phyloP scores from a whole-genome alignment of 2,888 invertebrate genomes.

The Uropetala carovei region DNA sequence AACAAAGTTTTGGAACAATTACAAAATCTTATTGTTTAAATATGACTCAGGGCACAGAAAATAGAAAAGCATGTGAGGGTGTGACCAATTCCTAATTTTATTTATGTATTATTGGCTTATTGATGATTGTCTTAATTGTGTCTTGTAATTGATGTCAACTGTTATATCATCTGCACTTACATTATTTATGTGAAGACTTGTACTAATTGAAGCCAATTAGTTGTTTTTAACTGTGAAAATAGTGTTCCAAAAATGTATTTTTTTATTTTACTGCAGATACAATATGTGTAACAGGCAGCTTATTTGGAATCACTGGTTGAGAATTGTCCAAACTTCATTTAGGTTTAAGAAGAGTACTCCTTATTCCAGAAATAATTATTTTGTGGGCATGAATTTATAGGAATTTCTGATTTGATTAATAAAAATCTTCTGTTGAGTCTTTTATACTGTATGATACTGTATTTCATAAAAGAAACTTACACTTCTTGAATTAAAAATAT shows the following conservation, averaged over 20 bases:
- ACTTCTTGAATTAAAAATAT: conserved; percentile 53
- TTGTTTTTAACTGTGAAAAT: background rate
- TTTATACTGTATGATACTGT: conserved; percentile 63
- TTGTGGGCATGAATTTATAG: conserved; percentile 35
- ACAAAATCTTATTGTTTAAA: conserved; percentile 41
- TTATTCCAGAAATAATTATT: conserved; percentile 11
- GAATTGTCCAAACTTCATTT: conserved; percentile 13
- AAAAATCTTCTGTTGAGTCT: conserved; percentile 44
- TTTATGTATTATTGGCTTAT: conserved; percentile 52
- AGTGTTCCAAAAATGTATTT: background rate
- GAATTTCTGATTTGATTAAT: conserved; percentile 33
- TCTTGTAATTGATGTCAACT: conserved; percentile 45
- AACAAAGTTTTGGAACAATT: background rate
- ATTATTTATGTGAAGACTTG: conserved; percentile 15
- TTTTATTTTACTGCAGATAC: conserved; percentile 2
- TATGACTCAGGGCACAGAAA: conserved; percentile 57
- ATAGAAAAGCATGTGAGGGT: conserved; percentile 45
- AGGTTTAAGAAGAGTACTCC: conserved; percentile 14
- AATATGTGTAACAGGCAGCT: conserved; percentile 23
- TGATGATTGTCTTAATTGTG: conserved; percentile 46
- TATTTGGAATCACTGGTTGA: background rate
- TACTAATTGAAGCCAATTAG: background rate
- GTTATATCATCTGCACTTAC: background rate
- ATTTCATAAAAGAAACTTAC: conserved; percentile 59
- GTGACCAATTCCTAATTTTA: conserved; percentile 55